A percentile compares a stretch with the other conserved stretches of the same genome.
phyloP scores from a whole-genome alignment of 2,113 vertebrate species.

The Ptyas mucosa region DNA sequence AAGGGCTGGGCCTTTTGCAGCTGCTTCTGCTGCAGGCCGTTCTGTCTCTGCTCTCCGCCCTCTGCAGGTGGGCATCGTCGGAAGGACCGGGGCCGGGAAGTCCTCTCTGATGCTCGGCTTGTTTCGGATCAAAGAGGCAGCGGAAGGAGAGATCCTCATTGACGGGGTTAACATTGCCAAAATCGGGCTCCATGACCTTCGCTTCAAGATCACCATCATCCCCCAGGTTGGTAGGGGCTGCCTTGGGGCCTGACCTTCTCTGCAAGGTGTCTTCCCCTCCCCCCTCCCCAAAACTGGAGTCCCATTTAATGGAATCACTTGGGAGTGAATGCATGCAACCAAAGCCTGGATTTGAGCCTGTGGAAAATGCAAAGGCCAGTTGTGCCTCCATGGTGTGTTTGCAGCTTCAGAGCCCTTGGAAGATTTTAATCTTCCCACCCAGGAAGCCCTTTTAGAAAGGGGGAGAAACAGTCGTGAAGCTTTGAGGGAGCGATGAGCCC shows the following conservation, averaged over 20 bases:
- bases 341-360: not conserved
- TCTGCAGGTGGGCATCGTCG: conserved; percentile 91
- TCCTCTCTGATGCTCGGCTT: conserved; percentile 90
- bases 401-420: not conserved
- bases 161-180: conserved; percentile 84
- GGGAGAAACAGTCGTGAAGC: not conserved
- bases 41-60: not conserved
- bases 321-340: not conserved
- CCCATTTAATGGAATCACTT: not conserved
- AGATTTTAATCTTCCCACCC: not conserved
- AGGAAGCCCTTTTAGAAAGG: not conserved
- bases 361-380: not conserved
- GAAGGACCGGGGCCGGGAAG: conserved; percentile 93
- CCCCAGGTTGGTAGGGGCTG: conserved; percentile 78
- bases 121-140: conserved; percentile 91
- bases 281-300: not conserved
- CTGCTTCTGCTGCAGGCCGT: not conserved
- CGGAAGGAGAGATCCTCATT: conserved; percentile 84
- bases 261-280: not conserved
- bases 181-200: conserved; percentile 88
- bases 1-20: not conserved
- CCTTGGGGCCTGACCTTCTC: not conserved
- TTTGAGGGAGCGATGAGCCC: not conserved
- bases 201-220: conserved; percentile 94
- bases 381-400: not conserved